phyloP scores from a whole-genome alignment of 2,888 invertebrate species.

The Yponomeuta cagnagella region DNA sequence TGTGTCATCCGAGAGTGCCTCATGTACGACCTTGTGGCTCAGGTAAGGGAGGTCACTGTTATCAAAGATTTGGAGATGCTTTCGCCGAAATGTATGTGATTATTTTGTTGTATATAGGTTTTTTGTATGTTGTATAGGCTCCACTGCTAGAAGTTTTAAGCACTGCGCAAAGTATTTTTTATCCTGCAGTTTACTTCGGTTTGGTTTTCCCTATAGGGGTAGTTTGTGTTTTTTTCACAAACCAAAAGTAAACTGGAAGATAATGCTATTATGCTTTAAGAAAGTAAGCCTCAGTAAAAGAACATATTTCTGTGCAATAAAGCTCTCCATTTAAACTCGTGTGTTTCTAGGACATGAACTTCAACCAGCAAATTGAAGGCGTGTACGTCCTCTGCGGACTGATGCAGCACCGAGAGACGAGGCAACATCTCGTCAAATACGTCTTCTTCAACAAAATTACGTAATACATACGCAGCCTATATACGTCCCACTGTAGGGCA shows the following conservation, averaged over 20 bases:
- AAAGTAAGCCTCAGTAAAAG: too few species aligned
- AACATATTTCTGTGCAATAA: too few species aligned
- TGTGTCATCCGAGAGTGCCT: constrained; percentile 77
- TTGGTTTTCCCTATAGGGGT: too few species aligned
- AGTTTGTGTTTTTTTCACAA: too few species aligned
- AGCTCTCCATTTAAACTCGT: too few species aligned
- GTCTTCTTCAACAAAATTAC: constrained; percentile 78
- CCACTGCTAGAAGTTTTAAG: too few species aligned
- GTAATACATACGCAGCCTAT: constrained; percentile 30
- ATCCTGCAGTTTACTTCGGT: too few species aligned
- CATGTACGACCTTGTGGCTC: constrained; percentile 77
- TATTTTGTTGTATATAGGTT: background rate
- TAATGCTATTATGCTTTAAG: too few species aligned
- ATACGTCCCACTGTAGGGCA: too few species aligned
- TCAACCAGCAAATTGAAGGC: constrained; percentile 74
- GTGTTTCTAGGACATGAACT: constrained; percentile 53
- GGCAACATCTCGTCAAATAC: constrained; percentile 78
- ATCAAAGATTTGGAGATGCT: background rate
- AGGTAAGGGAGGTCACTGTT: constrained; percentile 45
- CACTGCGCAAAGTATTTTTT: too few species aligned
- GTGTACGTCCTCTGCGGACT: constrained; percentile 77
- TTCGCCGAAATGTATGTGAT: background rate
- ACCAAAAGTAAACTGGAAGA: too few species aligned
- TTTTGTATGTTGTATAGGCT: too few species aligned
- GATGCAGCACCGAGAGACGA: constrained; percentile 77